Percentiles rank a stretch among this genome's conserved stretches.
Conservation (phyloP, 2,113 vertebrate species). For the Psittacara wagleri region DNA sequence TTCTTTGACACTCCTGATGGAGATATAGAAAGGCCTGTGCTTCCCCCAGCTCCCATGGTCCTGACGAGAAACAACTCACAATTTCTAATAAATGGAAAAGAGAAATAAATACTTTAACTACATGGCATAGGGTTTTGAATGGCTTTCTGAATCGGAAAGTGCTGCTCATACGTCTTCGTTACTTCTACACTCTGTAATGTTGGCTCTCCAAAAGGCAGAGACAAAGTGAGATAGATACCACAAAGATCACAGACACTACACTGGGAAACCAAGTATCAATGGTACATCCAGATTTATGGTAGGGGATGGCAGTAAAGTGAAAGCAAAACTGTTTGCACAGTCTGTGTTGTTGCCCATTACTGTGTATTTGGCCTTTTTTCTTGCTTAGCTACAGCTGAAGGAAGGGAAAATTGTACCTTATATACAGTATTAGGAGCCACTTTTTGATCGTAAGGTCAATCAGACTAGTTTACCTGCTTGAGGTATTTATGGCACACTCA, state of each 20-base stretch:
- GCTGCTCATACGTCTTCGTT: constrained; percentile 61
- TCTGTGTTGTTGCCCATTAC: constrained; percentile 21
- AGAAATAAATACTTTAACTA: constrained; percentile 71
- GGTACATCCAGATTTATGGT: constrained; percentile 54
- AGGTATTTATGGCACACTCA: constrained; percentile 61
- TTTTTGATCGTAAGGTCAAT: constrained; percentile 37
- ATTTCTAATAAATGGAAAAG: constrained; percentile 60
- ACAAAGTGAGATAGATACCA: constrained; percentile 54
- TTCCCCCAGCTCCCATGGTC: neutral
- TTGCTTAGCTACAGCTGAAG: constrained; percentile 43
- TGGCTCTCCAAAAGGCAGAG: constrained; percentile 47
- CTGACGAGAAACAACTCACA: constrained; percentile 41
- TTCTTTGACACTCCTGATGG: neutral
- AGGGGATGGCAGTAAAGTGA: constrained; percentile 29
- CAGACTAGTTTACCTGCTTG: constrained; percentile 34
- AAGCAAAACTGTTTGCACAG: constrained; percentile 11
- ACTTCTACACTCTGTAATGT: constrained; percentile 36
- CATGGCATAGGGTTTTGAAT: constrained; percentile 36
- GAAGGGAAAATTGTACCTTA: constrained; percentile 59
- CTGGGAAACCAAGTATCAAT: constrained; percentile 12
- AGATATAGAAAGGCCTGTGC: neutral
- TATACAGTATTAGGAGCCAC: constrained; percentile 22
- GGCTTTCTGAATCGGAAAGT: constrained; percentile 64
- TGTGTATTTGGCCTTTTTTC: constrained; percentile 53
- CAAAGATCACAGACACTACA: neutral